Percentiles rank a stretch among this genome's conserved stretches.
Conservation (phyloP, 2,888 invertebrate genomes). For the Dicranocentrus wangi region DNA sequence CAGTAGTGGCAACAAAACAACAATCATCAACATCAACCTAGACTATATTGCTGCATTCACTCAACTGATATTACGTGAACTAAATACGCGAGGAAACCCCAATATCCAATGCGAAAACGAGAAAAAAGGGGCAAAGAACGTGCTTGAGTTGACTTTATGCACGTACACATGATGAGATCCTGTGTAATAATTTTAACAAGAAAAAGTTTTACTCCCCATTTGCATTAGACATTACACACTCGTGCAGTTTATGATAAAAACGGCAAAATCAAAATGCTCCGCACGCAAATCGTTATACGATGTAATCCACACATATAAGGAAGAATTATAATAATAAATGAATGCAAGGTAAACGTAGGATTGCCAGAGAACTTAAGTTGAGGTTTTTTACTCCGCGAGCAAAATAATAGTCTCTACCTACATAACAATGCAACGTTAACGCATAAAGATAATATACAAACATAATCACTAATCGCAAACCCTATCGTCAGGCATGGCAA, state of each 20-base stretch:
- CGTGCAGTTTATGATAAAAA: too few relatives aligned
- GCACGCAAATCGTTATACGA: slow-evolving; percentile 3
- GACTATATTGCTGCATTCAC: not conserved
- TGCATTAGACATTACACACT: too few relatives aligned
- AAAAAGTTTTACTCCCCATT: not conserved
- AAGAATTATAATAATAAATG: slow-evolving; percentile 2
- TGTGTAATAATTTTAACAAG: slow-evolving; percentile 5
- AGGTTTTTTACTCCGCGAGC: not conserved
- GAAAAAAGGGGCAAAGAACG: slow-evolving; percentile 30
- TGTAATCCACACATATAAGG: not conserved
- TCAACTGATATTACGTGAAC: slow-evolving; percentile 7
- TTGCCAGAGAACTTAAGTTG: not conserved
- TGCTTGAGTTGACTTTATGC: slow-evolving; percentile 24
- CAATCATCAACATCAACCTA: not conserved
- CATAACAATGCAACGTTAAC: not conserved
- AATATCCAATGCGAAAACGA: slow-evolving; percentile 29
- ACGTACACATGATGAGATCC: slow-evolving; percentile 12
- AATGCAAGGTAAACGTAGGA: not conserved
- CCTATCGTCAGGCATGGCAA: not conserved
- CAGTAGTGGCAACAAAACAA: not conserved
- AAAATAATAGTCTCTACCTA: not conserved
- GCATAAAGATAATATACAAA: too few relatives aligned
- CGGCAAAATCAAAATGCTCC: not conserved
- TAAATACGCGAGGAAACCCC: slow-evolving; percentile 36
- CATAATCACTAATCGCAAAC: too few relatives aligned